These are phyloP conservation scores for Cataglyphis altisquamis DNA, from an alignment of 2,888 invertebrate genomes.

Conservation along the genomic window DNA sequence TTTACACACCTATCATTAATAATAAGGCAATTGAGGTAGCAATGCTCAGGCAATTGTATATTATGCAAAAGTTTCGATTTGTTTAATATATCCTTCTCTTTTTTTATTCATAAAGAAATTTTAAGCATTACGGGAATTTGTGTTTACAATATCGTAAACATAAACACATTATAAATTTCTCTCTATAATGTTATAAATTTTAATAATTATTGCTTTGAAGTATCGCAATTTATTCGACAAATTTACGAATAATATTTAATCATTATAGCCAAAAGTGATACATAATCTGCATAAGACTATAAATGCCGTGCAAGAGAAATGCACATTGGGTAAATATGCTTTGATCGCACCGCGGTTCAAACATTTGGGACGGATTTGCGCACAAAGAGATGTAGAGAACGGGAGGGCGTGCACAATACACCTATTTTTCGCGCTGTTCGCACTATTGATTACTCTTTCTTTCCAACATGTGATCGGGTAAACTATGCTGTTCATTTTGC, in stretches of 20 bases:
- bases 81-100: neutral
- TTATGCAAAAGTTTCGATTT: constrained; percentile 3
- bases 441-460: constrained; percentile 60
- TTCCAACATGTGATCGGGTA: constrained; percentile 41
- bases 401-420: constrained; percentile 19
- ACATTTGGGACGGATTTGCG: constrained; percentile 44
- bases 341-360: constrained; percentile 37
- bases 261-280: neutral
- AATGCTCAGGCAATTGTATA: neutral
- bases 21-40: neutral
- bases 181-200: constrained; percentile 17
- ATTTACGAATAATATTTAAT: constrained; percentile 23
- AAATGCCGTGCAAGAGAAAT: constrained; percentile 24
- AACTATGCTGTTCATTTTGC: constrained; percentile 49
- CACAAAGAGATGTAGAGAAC: constrained; percentile 17
- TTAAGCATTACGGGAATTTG: neutral
- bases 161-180: neutral
- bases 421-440: constrained; percentile 22
- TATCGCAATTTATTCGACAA: constrained; percentile 8
- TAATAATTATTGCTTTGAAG: constrained; percentile 8
- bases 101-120: neutral
- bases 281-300: constrained; percentile 27
- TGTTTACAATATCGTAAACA: neutral
- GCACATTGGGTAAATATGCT: constrained; percentile 21
- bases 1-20: constrained; percentile 16